Evolutionary conservation across 2,888 invertebrate genomes (phyloP).

Genomic region (Kryphioiulus occultus): DNA sequence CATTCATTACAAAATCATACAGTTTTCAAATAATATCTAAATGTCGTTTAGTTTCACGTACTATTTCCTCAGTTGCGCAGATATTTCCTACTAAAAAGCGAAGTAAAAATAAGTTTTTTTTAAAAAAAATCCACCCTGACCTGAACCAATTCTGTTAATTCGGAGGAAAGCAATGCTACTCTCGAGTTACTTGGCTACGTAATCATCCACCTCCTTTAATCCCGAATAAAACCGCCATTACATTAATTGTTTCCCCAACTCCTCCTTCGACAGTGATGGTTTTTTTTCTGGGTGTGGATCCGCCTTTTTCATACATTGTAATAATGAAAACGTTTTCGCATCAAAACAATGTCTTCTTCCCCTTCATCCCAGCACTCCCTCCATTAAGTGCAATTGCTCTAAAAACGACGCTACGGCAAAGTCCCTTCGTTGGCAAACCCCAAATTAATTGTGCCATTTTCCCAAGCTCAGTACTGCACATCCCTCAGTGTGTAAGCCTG

Average conservation of each 20-base stretch:
- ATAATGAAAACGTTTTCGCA: neutral
- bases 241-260: neutral
- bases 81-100: too few relatives aligned
- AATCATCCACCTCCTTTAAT: conserved; percentile 11
- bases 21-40: too few relatives aligned
- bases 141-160: too few relatives aligned
- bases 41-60: too few relatives aligned
- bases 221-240: neutral
- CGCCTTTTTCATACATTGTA: conserved; percentile 15
- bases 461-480: neutral
- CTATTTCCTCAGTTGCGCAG: too few relatives aligned
- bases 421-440: neutral
- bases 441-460: neutral
- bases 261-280: neutral
- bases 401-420: neutral
- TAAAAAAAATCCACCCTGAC: neutral
- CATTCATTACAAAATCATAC: too few relatives aligned
- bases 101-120: too few relatives aligned
- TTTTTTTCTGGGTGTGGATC: conserved; percentile 24
- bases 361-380: neutral
- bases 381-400: neutral
- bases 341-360: neutral
- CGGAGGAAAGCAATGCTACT: too few relatives aligned
- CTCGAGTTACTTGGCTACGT: neutral
- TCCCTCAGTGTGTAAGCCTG: neutral